Evolutionary conservation across 2,797 vertebrate genomes (phyloP), one percentile per base, ranked within the genome.

Genomic region (Sebastes melanostomus): DNA sequence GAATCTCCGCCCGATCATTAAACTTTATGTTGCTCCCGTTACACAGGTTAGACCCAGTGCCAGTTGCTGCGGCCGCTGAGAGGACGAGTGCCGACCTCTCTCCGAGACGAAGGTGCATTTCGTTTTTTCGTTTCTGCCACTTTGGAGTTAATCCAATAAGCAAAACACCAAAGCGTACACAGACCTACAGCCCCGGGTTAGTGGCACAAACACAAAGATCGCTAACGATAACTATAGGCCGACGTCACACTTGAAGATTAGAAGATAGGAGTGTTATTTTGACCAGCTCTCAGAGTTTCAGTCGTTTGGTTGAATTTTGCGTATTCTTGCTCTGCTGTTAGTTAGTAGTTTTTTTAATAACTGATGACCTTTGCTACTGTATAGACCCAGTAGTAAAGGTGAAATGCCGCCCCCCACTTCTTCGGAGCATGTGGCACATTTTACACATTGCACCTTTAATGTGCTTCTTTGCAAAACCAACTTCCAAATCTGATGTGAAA

Each of bases 401-500:
- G 50, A 46, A 46, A 46, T 46, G 1, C 42, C 20, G 4, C 8
- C 18, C 0, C 50, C 18, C 0, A n/a, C 0, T 52, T 52, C 50
- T n/a, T 52, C 18, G 50, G 18, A n/a, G 50, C 20, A 52, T 20
- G 18, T 52, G 50, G 50, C 18, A 52, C 2, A n/a, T 52, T 20
- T n/a, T n/a, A 10, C 20, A 52, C 18, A 52, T 52, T 52, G 50
- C 38, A 9, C 6, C 18, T 34, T 24, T 29, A 55, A 62, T 52
- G 38, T 59, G 29, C 8, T 50, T 72, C 30, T 60, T 56, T 50
- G 29, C 11, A 54, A 72, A 80, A 66, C 13, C 30, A 52, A 20
- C 7, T 38, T 42, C 14, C 69, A 75, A 56, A 55, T 72, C 22
- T n/a, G 50, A 8, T 42, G 46, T 52, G 24, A 46, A 78, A 75